Evolutionary conservation across 2,113 vertebrate species (phyloP).

Genomic region (Neotragus moschatus): DNA sequence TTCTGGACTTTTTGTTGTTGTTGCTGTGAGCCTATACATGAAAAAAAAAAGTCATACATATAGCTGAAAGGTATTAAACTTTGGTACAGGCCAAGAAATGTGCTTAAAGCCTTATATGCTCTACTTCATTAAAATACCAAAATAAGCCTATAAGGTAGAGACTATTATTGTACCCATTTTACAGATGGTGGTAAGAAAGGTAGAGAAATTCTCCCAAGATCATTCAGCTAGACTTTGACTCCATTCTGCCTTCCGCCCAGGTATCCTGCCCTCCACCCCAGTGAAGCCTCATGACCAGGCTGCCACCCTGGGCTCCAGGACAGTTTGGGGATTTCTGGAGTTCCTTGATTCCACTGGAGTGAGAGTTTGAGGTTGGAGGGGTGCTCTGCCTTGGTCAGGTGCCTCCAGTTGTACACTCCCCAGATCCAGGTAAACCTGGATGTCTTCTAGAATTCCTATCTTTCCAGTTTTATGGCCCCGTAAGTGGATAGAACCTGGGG

Average conservation of each 20-base stretch:
- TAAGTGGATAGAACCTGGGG: not conserved
- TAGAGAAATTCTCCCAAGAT: not conserved
- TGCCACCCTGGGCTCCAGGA: not conserved
- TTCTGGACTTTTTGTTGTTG: not conserved
- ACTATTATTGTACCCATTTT: not conserved
- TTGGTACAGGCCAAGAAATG: not conserved
- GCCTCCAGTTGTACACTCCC: accelerated
- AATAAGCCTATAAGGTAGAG: not conserved
- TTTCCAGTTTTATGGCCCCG: not conserved
- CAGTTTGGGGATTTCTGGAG: not conserved
- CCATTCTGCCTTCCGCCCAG: not conserved
- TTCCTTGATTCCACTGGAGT: not conserved
- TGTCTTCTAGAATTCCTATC: not conserved
- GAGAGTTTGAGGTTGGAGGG: not conserved
- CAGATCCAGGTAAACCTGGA: not conserved
- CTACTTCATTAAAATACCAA: not conserved
- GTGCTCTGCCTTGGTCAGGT: not conserved
- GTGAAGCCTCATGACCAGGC: not conserved
- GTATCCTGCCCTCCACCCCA: not conserved
- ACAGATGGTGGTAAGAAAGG: not conserved
- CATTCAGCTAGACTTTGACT: not conserved
- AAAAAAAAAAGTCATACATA: not conserved
- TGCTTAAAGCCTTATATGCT: not conserved
- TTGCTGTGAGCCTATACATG: not conserved
- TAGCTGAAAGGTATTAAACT: not conserved